Conservation (phyloP, 2,113 vertebrate species). For the Labeo rohita region DNA sequence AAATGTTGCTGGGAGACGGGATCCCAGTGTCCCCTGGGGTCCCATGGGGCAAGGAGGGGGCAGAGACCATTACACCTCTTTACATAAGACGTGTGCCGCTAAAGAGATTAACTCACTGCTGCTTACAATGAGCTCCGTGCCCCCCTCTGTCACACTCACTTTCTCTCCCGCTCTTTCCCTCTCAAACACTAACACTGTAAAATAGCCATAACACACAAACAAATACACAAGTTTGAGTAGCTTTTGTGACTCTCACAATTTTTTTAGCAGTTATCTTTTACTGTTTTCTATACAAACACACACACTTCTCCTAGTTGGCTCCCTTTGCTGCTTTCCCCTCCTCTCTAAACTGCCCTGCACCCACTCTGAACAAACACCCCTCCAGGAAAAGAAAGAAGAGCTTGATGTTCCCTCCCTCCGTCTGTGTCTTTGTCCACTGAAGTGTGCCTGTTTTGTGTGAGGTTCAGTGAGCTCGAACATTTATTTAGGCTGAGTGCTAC, state of each 20-base stretch:
- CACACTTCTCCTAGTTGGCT: conserved; percentile 19
- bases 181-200: conserved; percentile 14
- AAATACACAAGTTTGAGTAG: not conserved
- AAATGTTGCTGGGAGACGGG: conserved; percentile 47
- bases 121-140: conserved; percentile 52
- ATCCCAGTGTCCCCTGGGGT: conserved; percentile 42
- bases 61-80: conserved; percentile 54
- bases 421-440: conserved; percentile 51
- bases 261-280: not conserved
- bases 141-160: conserved; percentile 34
- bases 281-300: conserved; percentile 35
- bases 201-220: not conserved
- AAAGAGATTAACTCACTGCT: conserved; percentile 64
- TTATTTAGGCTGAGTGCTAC: conserved; percentile 38
- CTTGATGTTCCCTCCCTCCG: not conserved
- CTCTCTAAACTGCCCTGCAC: conserved; percentile 42
- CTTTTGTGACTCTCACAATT: not conserved
- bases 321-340: conserved; percentile 49
- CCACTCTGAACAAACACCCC: conserved; percentile 52
- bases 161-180: not conserved
- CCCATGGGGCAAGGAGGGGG: conserved; percentile 43
- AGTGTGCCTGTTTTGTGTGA: conserved; percentile 50
- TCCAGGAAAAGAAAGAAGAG: conserved; percentile 39
- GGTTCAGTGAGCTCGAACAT: not conserved
- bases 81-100: conserved; percentile 64